Evolutionary conservation across 2,113 vertebrate genomes (phyloP).

Genomic region (Pachycephala philippinensis): DNA sequence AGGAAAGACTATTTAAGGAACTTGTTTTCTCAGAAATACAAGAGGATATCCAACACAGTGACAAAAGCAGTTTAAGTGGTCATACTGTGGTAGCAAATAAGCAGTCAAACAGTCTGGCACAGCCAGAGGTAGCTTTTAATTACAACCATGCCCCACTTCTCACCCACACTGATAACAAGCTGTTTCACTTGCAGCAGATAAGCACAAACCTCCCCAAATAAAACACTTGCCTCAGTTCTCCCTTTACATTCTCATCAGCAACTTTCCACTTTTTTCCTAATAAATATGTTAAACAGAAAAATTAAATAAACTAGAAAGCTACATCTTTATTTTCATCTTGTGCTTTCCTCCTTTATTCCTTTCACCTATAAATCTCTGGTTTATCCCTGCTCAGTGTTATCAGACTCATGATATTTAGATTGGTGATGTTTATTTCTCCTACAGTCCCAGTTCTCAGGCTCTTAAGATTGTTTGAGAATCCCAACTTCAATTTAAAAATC

Average conservation of each 20-base stretch:
- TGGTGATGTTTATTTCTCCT: constrained; percentile 34
- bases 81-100: background rate
- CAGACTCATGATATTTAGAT: background rate
- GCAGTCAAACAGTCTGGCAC: background rate
- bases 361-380: background rate
- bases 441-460: background rate
- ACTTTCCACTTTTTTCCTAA: background rate
- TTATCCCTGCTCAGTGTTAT: background rate
- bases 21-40: background rate
- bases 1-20: background rate
- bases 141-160: background rate
- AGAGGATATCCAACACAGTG: fast-evolving
- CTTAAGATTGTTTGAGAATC: constrained; percentile 38
- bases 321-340: background rate
- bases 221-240: background rate
- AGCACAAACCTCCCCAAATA: background rate
- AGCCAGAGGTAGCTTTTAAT: background rate
- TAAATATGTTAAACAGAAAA: background rate
- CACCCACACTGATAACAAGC: background rate
- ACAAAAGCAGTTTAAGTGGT: background rate
- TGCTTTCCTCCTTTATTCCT: background rate
- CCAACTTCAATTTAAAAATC: constrained; percentile 42
- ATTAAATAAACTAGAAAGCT: background rate
- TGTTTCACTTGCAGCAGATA: background rate
- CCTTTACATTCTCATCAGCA: background rate